These are phyloP conservation scores for Lepilemur septentrionalis DNA, from an alignment of 2,797 vertebrate species.

Conservation along the genomic window DNA sequence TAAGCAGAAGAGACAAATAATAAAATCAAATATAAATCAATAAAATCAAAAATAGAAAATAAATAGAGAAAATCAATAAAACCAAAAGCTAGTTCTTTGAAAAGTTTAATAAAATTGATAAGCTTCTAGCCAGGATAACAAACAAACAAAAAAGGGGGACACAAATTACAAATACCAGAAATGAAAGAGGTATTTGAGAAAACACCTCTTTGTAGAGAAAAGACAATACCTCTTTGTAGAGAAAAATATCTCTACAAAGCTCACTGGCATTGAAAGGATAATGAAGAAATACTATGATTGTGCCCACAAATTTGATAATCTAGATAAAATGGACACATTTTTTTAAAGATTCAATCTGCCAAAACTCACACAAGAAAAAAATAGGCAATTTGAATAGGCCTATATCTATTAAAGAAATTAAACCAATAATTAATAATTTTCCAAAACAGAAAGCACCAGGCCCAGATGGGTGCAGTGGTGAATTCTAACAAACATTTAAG, in stretches of 20 bases:
- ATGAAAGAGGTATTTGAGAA: neutral
- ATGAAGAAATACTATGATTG: neutral
- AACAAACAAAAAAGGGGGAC: neutral
- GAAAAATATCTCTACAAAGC: neutral
- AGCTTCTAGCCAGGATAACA: neutral
- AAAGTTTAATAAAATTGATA: neutral
- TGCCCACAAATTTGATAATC: neutral
- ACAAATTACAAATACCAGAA: neutral
- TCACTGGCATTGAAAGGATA: neutral
- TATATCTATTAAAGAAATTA: neutral
- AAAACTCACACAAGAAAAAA: neutral
- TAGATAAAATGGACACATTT: neutral
- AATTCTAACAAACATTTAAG: neutral
- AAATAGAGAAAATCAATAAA: neutral
- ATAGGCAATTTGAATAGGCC: neutral
- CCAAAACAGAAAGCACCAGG: neutral
- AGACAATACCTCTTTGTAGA: no score
- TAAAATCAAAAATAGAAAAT: neutral
- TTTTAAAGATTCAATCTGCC: neutral
- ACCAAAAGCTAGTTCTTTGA: no score
- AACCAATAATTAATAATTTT: neutral
- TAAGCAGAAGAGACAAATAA: neutral
- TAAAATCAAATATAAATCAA: neutral
- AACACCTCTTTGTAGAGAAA: no score
- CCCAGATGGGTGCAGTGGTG: neutral